These are phyloP conservation scores for Odontomachus brunneus DNA, from an alignment of 1,140 invertebrate species.

Conservation along the genomic window DNA sequence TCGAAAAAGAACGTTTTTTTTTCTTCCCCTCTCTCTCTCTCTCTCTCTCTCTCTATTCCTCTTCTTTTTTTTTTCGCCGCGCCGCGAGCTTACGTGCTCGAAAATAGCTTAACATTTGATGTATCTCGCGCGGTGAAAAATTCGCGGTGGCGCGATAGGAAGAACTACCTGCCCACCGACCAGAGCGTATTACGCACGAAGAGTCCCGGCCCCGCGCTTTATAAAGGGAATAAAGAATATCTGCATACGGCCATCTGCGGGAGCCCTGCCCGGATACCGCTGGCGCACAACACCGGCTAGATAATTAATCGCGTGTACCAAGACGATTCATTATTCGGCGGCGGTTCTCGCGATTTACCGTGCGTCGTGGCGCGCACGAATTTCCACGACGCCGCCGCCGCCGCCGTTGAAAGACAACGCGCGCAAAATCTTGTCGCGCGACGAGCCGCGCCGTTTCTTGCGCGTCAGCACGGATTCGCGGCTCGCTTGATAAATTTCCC, in stretches of 20 bases:
- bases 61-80: background rate
- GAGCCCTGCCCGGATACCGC: background rate
- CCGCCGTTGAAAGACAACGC: slow-evolving; percentile 24
- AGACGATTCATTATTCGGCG: slow-evolving; percentile 55
- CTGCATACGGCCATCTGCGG: slow-evolving; percentile 2
- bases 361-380: slow-evolving; percentile 12
- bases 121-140: slow-evolving; percentile 27
- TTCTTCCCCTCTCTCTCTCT: background rate
- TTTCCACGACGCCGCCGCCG: slow-evolving; percentile 23
- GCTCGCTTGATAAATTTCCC: slow-evolving; percentile 23
- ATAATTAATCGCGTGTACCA: slow-evolving; percentile 59
- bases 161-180: slow-evolving; percentile 1
- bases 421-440: slow-evolving; percentile 42
- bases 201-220: background rate
- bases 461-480: slow-evolving; percentile 40
- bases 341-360: slow-evolving; percentile 37
- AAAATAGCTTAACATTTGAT: slow-evolving; percentile 24
- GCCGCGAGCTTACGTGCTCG: background rate
- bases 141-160: slow-evolving; percentile 6
- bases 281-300: background rate
- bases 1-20: slow-evolving; percentile 19
- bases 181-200: slow-evolving; percentile 3
- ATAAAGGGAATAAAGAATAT: slow-evolving; percentile 53
- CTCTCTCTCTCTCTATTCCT: too few species aligned
- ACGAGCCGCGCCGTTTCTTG: slow-evolving; percentile 37